Evolutionary conservation across 1,140 invertebrate species (phyloP).

Genomic region (Yoshiicerus persimilis): DNA sequence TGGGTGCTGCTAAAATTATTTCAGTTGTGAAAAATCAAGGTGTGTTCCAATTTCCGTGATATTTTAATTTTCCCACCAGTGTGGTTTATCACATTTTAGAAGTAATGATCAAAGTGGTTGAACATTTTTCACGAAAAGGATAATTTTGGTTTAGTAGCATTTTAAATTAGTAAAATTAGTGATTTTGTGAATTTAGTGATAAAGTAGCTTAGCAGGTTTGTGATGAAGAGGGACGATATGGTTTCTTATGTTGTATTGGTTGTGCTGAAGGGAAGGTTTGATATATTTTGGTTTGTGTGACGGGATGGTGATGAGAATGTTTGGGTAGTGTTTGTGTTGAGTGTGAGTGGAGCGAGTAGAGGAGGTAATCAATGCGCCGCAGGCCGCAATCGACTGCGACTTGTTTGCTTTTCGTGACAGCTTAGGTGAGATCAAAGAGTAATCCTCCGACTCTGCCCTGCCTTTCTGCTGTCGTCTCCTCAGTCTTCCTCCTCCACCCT

Average conservation of each 20-base stretch:
- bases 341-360: neutral
- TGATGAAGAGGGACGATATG: neutral
- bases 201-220: too few relatives aligned
- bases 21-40: too few relatives aligned
- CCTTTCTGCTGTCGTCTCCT: slow-evolving; percentile 42
- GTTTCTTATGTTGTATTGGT: neutral
- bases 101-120: too few relatives aligned
- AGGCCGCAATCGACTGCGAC: slow-evolving; percentile 39
- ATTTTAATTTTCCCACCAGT: too few relatives aligned
- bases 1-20: too few relatives aligned
- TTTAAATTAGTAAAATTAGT: too few relatives aligned
- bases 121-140: too few relatives aligned
- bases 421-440: slow-evolving; percentile 48
- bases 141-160: too few relatives aligned
- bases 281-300: neutral
- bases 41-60: too few relatives aligned
- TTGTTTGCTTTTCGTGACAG: slow-evolving; percentile 47
- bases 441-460: slow-evolving; percentile 31
- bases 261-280: neutral
- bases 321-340: neutral
- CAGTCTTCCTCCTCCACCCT: neutral
- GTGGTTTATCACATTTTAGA: too few relatives aligned
- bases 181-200: too few relatives aligned
- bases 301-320: neutral
- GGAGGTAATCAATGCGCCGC: slow-evolving; percentile 32